These are phyloP conservation scores for Papilio aristodemus DNA, from an alignment of 1,140 invertebrate species.

Conservation along the genomic window DNA sequence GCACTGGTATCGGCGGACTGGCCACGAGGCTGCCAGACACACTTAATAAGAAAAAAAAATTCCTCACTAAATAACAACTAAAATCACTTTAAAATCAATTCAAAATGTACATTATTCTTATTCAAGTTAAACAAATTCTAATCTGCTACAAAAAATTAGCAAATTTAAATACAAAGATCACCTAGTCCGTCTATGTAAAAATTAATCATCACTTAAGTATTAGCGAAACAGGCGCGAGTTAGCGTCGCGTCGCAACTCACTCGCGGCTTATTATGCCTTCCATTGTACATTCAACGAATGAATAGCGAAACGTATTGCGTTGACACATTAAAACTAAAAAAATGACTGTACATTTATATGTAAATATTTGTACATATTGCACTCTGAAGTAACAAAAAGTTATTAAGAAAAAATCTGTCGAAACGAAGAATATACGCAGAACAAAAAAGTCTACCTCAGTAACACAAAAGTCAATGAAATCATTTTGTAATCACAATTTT, in stretches of 20 bases:
- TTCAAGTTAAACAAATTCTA: slow-evolving; percentile 75
- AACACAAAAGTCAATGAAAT: slow-evolving; percentile 71
- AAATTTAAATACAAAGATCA: slow-evolving; percentile 79
- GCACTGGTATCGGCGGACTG: slow-evolving; percentile 73
- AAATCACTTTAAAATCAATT: slow-evolving; percentile 79
- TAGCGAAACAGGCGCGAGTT: slow-evolving; percentile 70
- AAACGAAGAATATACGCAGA: slow-evolving; percentile 74
- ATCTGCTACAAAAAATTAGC: slow-evolving; percentile 79
- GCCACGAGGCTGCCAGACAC: slow-evolving; percentile 72
- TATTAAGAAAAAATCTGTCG: slow-evolving; percentile 72
- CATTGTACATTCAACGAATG: slow-evolving; percentile 74
- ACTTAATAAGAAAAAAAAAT: slow-evolving; percentile 70
- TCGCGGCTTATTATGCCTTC: slow-evolving; percentile 73
- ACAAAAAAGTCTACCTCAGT: slow-evolving; percentile 64
- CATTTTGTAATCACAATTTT: slow-evolving; percentile 74
- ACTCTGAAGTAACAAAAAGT: slow-evolving; percentile 80
- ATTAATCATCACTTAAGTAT: slow-evolving; percentile 78
- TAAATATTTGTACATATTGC: slow-evolving; percentile 81
- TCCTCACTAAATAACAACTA: slow-evolving; percentile 80
- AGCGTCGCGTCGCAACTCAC: slow-evolving; percentile 53
- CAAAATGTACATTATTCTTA: slow-evolving; percentile 80
- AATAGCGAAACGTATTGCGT: slow-evolving; percentile 73
- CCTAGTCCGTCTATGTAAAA: slow-evolving; percentile 76
- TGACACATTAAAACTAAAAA: slow-evolving; percentile 78
- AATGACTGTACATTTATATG: slow-evolving; percentile 78